Evolutionary conservation across 2,888 invertebrate species (phyloP).

Genomic region (Megalurothrips usitatus): DNA sequence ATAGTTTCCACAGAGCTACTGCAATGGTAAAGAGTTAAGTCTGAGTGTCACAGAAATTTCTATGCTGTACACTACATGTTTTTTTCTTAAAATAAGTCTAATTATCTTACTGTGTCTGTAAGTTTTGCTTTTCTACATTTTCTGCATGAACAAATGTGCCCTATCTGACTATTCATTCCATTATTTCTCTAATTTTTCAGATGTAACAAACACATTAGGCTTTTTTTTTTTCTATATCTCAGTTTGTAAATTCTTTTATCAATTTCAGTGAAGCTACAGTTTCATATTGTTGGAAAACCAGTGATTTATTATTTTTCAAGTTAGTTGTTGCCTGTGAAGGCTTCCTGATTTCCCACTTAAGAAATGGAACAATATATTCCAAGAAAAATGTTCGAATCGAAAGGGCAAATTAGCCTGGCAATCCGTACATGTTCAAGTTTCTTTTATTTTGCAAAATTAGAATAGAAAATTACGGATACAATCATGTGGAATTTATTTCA

Average conservation of each 20-base stretch:
- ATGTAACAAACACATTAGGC: background rate
- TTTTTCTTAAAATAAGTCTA: background rate
- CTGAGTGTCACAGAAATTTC: background rate
- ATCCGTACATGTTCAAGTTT: no score
- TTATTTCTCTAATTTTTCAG: background rate
- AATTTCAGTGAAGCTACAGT: background rate
- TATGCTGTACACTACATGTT: background rate
- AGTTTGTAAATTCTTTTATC: background rate
- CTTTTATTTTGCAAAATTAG: no score
- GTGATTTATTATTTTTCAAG: no score
- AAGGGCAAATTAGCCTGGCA: no score
- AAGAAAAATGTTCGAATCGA: no score
- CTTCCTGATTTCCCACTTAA: no score
- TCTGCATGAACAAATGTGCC: background rate
- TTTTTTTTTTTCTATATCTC: background rate
- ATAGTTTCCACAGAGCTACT: background rate
- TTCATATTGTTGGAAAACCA: no score
- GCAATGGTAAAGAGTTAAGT: background rate
- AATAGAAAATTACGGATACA: no score
- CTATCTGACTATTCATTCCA: background rate
- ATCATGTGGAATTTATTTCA: no score
- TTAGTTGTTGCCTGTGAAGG: no score
- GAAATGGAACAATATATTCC: no score
- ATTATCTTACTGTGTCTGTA: no score
- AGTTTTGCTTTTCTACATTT: background rate